A percentile compares a stretch with the other conserved stretches of the same genome.
These are phyloP conservation scores for Chionis minor DNA, from an alignment of 2,113 vertebrate genomes.

Conservation along the genomic window DNA sequence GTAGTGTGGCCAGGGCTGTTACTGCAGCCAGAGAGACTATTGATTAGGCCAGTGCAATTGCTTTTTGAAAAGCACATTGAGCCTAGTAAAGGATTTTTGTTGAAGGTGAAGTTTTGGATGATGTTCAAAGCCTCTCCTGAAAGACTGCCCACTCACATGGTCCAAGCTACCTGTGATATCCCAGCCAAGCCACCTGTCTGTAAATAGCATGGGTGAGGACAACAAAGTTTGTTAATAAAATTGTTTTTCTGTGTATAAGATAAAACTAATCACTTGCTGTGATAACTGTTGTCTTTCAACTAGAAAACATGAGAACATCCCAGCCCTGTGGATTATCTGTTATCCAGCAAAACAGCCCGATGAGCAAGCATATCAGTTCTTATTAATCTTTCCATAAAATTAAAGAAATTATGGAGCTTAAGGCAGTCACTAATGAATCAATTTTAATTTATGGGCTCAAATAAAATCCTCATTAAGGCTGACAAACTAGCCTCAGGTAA, in stretches of 20 bases:
- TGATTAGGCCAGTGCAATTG: not conserved
- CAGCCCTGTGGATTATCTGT: constrained; percentile 10
- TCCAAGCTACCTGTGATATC: not conserved
- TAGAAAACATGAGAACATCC: not conserved
- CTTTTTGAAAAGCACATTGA: constrained; percentile 11
- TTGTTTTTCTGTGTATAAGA: not conserved
- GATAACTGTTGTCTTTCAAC: not conserved
- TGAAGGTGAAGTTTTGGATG: constrained; percentile 26
- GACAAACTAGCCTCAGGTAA: constrained; percentile 58
- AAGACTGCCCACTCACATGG: not conserved
- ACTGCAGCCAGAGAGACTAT: not conserved
- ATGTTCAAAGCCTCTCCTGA: constrained; percentile 3
- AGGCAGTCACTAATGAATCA: constrained; percentile 63
- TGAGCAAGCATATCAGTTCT: not conserved
- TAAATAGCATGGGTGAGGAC: not conserved
- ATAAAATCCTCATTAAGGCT: constrained; percentile 63
- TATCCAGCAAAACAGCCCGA: constrained; percentile 5
- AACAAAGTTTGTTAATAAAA: not conserved
- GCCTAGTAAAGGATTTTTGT: not conserved
- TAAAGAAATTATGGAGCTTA: constrained; percentile 44
- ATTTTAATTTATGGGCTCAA: constrained; percentile 65
- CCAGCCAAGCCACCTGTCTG: not conserved
- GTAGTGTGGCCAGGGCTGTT: not conserved
- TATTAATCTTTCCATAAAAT: constrained; percentile 55
- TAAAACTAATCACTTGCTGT: not conserved